phyloP scores from a whole-genome alignment of 2,888 invertebrate species.

The Tryphoninae sp. region DNA sequence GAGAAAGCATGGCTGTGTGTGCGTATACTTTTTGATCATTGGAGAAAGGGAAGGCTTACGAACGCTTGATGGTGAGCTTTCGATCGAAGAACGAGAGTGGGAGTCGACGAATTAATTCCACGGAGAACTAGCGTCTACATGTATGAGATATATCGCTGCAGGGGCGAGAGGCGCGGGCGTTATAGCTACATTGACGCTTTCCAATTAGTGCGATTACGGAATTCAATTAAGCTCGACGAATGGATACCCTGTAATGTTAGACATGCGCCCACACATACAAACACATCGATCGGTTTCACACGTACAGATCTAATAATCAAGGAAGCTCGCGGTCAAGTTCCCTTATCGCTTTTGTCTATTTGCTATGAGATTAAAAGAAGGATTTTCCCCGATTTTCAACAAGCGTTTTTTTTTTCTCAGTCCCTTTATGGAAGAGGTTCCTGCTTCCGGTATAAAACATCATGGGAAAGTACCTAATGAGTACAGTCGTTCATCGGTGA shows the following conservation, averaged over 20 bases:
- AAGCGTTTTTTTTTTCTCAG: conserved; percentile 19
- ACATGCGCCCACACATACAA: neutral
- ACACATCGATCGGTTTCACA: neutral
- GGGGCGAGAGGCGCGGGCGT: conserved; percentile 3
- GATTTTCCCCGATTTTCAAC: conserved; percentile 56
- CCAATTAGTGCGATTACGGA: conserved; percentile 68
- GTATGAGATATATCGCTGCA: conserved; percentile 9
- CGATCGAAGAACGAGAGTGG: conserved; percentile 38
- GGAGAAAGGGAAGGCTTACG: neutral
- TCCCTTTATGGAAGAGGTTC: conserved; percentile 12
- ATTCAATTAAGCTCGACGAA: conserved; percentile 68
- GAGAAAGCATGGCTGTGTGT: conserved; percentile 3
- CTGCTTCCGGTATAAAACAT: conserved; percentile 54
- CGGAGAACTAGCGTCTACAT: conserved; percentile 9
- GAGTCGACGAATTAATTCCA: conserved; percentile 45
- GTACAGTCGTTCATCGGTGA: conserved; percentile 27
- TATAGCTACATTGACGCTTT: conserved; percentile 47
- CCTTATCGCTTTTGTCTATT: conserved; percentile 67
- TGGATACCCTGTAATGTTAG: neutral
- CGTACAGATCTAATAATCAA: conserved; percentile 45
- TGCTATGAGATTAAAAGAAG: conserved; percentile 65
- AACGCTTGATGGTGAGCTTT: conserved; percentile 29
- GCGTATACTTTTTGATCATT: conserved; percentile 53
- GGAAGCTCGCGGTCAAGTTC: conserved; percentile 38
- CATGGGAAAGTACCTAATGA: neutral